Conservation (phyloP, 2,113 vertebrate genomes). For the Brachypteracias leptosomus region DNA sequence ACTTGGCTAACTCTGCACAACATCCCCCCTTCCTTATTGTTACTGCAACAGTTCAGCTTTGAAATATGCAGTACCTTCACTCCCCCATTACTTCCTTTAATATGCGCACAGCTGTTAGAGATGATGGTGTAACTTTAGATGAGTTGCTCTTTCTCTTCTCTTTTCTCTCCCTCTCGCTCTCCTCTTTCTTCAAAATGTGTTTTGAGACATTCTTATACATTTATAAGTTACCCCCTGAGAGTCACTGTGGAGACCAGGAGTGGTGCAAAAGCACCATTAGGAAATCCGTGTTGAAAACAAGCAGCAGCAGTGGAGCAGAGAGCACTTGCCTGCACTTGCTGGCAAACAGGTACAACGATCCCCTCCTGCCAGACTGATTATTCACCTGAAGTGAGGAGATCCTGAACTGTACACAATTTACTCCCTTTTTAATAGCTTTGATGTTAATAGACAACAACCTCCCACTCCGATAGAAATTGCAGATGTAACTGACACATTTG, state of each 20-base stretch:
- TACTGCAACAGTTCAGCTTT: constrained; percentile 77
- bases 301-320: background rate
- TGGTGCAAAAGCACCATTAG: constrained; percentile 23
- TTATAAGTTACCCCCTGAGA: constrained; percentile 60
- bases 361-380: background rate
- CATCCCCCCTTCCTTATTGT: constrained; percentile 75
- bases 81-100: constrained; percentile 74
- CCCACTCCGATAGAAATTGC: background rate
- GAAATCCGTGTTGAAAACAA: background rate
- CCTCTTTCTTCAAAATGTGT: constrained; percentile 48
- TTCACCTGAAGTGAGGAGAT: constrained; percentile 8
- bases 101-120: constrained; percentile 75
- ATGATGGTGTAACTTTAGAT: constrained; percentile 65
- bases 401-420: background rate
- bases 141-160: constrained; percentile 11
- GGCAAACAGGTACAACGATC: background rate
- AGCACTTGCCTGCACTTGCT: background rate
- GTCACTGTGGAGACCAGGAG: constrained; percentile 28
- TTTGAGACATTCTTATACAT: constrained; percentile 42
- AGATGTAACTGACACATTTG: constrained; percentile 39
- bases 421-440: constrained; percentile 16
- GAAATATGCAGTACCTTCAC: constrained; percentile 83
- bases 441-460: constrained; percentile 30
- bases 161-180: background rate
- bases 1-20: constrained; percentile 77